Evolutionary conservation across 1,140 invertebrate genomes (phyloP), one percentile per base, ranked within the genome.

Genomic region (Brevipalpus yothersi): DNA sequence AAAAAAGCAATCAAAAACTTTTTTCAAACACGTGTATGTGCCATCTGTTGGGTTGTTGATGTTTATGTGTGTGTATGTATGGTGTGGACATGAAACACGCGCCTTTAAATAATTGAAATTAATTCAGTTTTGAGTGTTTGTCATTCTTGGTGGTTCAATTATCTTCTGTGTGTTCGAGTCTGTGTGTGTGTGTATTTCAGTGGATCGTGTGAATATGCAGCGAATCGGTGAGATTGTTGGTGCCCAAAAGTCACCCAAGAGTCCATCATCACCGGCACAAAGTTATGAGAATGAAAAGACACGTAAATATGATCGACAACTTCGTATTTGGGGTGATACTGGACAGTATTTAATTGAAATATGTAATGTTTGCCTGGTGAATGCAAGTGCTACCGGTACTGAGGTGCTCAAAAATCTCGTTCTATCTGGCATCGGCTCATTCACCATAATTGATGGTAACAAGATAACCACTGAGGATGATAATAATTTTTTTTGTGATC

Each of bases 281-380:
- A 51, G 21, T 51, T 51, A 51, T 17, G 83, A 82, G 65, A 79
- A 78, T 61, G 82, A 85, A 67, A 83, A 82, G 69, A 80, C 74
- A 62, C 78, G 82, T 68, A 85, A 86, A 76, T 88, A 92, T 69
- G 86, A 92, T 70, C 76, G 87, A 62, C 87, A 92, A 73, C 72
- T 90, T 55, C 17, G 91, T 70, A 76, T 97, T 66, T 97, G 94
- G 94, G 92, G 92, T 60, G 92, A 97, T 71, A 86, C 95, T 75
- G 94, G 94, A 1, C 94, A 98, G 73, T 70, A 76, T 60, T 76
- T 82, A 10, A 73, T 97, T 47, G 92, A 96, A 76, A 75, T 75
- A 57, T 82, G 88, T 39, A 82, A 86, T 71, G 79, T 97, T 67
- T 98, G 94, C 70, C 68, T 97, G 7, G 84, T 97, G 62, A 94